Conservation (phyloP, 2,113 vertebrate genomes). For the Saimiri boliviensis region DNA sequence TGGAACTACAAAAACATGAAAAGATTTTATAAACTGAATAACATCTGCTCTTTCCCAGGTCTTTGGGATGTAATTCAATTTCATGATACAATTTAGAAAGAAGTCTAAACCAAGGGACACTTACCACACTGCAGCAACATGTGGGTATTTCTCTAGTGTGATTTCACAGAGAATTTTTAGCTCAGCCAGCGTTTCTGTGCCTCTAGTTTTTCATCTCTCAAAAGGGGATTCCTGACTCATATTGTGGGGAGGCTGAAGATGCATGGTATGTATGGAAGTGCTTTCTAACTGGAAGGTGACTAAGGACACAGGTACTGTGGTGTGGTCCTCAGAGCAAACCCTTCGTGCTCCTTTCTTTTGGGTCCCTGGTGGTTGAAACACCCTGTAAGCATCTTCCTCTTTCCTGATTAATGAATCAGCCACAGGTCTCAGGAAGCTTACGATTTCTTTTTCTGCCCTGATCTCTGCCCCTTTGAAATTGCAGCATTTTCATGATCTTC, state of each 20-base stretch:
- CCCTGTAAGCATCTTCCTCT: neutral
- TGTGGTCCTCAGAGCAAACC: neutral
- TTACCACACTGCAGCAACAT: neutral
- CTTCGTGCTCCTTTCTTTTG: neutral
- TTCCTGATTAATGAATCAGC: neutral
- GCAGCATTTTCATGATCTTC: neutral
- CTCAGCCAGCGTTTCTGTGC: neutral
- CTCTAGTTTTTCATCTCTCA: neutral
- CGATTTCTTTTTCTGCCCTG: neutral
- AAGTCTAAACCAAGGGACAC: neutral
- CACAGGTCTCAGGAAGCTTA: neutral
- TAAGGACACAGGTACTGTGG: neutral
- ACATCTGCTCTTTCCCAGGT: neutral
- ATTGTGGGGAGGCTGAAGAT: neutral
- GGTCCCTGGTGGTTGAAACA: neutral
- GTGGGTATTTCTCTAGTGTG: neutral
- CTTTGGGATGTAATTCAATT: constrained; percentile 2
- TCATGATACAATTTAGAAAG: neutral
- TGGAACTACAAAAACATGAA: neutral
- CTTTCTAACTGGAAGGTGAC: neutral
- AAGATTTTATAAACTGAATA: neutral
- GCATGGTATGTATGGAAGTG: neutral
- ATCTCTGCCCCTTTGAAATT: neutral
- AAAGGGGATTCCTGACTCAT: neutral
- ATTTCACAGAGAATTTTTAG: neutral